Evolutionary conservation across 2,888 invertebrate species (phyloP), one percentile per base, ranked within the genome.

Genomic region (Calameuta filiformis): DNA sequence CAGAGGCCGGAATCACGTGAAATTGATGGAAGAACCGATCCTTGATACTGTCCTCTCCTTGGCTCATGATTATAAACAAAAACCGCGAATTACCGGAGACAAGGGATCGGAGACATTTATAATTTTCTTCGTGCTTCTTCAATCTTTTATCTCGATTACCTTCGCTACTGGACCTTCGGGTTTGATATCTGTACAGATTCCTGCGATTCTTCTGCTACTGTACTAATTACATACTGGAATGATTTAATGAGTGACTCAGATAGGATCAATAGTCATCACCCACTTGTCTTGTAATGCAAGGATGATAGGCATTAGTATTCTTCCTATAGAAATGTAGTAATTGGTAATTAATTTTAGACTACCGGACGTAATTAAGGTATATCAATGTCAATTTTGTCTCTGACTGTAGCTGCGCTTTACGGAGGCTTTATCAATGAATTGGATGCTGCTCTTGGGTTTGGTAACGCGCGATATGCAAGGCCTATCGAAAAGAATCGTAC

Each of bases 1-100:
- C 90, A 90, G 87, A 85, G 79, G 78, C 71, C 81, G 80, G 83
- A 86, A 87, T 89, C 85, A 88, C 85, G 83, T 83, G 85, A 85
- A 85, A 89, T 87, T 87, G 83, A 87, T 81, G 83, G 83, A 85
- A 88, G 31, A 9, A 33, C 71, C 71, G 71, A 71, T 71, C 71
- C 71, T 71, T 71, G 71, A 71, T 56, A 6, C 40, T 23, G 23
- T 56, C 40, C 40, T 56, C 23, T 56, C 23, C 40, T 56, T 56
- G 40, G 40, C 40, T 23, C 40, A 1, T 4, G 31, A 33, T 33
- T 33, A 71, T 71, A 33, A 11, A 30, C 31, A 31, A 71, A 71
- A 71, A 71, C 71, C 71, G 71, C 71, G 71, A 56, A 56, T 56
- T 56, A 23, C 23, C 40, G 6, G 40, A 56, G 40, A 56, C 40